phyloP scores from a whole-genome alignment of 2,888 invertebrate species.

The Leptinotarsa peninsularis region DNA sequence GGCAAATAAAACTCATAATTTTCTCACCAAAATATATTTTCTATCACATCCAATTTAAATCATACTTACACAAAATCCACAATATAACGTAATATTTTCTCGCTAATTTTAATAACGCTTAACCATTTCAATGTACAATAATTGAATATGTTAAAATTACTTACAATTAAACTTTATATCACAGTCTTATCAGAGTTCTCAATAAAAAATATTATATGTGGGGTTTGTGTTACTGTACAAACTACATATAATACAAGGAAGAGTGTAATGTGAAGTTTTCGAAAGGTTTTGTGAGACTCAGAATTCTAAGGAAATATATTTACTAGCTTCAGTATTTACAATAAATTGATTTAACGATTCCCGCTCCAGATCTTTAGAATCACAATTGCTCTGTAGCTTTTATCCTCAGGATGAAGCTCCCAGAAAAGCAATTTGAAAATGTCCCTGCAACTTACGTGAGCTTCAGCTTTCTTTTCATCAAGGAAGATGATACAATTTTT shows the following conservation, averaged over 20 bases:
- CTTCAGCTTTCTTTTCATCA: too few relatives aligned
- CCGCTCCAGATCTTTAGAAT: too few relatives aligned
- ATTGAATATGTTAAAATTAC: slow-evolving; percentile 58
- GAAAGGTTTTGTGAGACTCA: neutral
- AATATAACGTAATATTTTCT: slow-evolving; percentile 57
- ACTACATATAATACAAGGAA: slow-evolving; percentile 42
- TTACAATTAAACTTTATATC: slow-evolving; percentile 62
- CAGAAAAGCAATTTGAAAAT: too few relatives aligned
- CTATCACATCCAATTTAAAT: slow-evolving; percentile 58
- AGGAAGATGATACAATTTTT: too few relatives aligned
- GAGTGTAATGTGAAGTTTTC: slow-evolving; percentile 18
- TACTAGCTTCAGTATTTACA: too few relatives aligned
- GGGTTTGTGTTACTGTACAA: slow-evolving; percentile 53
- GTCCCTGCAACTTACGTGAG: too few relatives aligned
- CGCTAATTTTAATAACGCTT: slow-evolving; percentile 42
- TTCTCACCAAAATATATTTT: slow-evolving; percentile 62
- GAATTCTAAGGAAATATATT: too few relatives aligned
- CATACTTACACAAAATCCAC: slow-evolving; percentile 59
- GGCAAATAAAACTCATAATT: slow-evolving; percentile 58
- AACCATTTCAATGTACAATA: slow-evolving; percentile 55
- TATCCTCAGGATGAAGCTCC: too few relatives aligned
- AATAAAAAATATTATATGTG: slow-evolving; percentile 58
- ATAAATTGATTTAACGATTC: too few relatives aligned
- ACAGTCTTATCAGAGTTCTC: slow-evolving; percentile 64
- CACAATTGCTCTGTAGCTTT: too few relatives aligned